Evolutionary conservation across 2,797 vertebrate genomes (phyloP).

Genomic region (Eidolon dupreanum): DNA sequence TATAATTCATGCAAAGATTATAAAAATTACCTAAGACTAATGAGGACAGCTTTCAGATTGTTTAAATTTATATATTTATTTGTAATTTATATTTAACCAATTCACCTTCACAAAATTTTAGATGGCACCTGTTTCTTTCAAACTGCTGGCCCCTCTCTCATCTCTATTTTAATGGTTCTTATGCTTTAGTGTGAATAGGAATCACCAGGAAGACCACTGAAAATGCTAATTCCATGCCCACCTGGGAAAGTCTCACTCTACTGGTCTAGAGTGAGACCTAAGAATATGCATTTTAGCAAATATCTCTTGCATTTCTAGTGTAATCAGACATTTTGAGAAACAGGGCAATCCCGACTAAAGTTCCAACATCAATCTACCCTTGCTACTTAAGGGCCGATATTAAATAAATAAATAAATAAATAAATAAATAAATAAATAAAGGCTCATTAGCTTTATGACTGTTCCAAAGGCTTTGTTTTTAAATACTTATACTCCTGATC

Average conservation of each 20-base stretch:
- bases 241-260: background rate
- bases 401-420: no score
- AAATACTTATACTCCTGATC: background rate
- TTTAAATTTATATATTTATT: background rate
- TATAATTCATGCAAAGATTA: background rate
- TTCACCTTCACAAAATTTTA: background rate
- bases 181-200: background rate
- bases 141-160: background rate
- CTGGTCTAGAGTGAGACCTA: background rate
- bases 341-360: background rate
- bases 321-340: background rate
- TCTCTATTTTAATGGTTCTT: background rate
- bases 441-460: background rate
- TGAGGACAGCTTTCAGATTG: background rate
- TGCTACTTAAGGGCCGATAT: background rate
- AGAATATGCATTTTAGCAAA: background rate
- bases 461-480: background rate
- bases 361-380: background rate
- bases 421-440: no score
- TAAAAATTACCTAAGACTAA: background rate
- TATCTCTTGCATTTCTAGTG: background rate
- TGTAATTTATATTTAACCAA: background rate
- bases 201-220: background rate
- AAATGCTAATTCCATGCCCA: background rate
- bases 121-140: background rate